Evolutionary conservation across 2,797 vertebrate genomes (phyloP), one percentile per base, ranked within the genome.

Genomic region (Hirundo rustica): DNA sequence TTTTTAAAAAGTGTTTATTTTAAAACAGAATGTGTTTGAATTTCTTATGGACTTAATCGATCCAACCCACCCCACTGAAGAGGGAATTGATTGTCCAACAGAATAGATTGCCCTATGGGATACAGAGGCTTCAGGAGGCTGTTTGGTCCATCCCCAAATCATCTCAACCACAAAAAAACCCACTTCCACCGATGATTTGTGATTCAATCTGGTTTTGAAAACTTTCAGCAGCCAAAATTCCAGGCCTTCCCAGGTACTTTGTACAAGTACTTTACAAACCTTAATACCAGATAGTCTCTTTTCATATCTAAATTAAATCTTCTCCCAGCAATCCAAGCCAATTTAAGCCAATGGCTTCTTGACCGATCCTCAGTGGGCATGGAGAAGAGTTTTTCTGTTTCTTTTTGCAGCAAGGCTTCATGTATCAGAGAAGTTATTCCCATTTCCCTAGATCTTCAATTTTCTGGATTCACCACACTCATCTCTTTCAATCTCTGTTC

Each of bases 261-360:
- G 55, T 16, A 62, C 9, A 79, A 92, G n/a, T 6, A 16, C 19
- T 83, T 66, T 55, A 44, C 48, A 80, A 30, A 8, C 9, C 34
- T 88, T 80, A 70, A 64, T 38, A 54, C 53, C 34, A 22, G 60
- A 70, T 8, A 76, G 68, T 22, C 29, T 2, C 45, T 90, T 85
- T 88, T 76, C 68, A 51, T 86, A 90, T 86, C 93, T 92, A 88
- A 93, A 92, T 95, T 90, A 90, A 85, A 88, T 92, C 91, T 93
- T 70, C 51, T 77, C n/a, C 53, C 57, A 80, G 65, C 25, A 72
- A 74, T 60, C 66, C 62, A 81, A 74, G 50, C 9, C 65, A 86
- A 27, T 74, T 65, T 62, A 83, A 88, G 32, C 42, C 73, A 67
- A 64, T 29, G 29, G 21, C 57, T 91, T 84, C 83, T 40, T 91